Percentiles rank a stretch among this genome's conserved stretches.
Conservation (phyloP, 2,888 invertebrate species). For the Apoderus coryli region DNA sequence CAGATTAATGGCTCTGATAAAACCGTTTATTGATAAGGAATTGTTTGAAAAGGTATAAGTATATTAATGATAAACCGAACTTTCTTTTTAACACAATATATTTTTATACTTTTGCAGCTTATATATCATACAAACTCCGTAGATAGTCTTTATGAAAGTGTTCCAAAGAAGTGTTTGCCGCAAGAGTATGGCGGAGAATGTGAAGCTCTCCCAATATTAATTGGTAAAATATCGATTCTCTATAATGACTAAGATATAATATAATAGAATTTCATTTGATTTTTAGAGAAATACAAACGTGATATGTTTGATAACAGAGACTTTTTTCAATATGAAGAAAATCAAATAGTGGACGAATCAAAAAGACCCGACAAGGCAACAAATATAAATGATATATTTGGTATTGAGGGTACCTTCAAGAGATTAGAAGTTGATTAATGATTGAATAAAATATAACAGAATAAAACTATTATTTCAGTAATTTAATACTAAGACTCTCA, state of each 20-base stretch:
- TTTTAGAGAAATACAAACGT: slow-evolving; percentile 22
- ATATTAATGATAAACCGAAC: too few relatives aligned
- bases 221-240: slow-evolving; percentile 20
- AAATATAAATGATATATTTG: slow-evolving; percentile 41
- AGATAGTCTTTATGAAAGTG: slow-evolving; percentile 24
- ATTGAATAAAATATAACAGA: too few relatives aligned
- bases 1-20: slow-evolving; percentile 34
- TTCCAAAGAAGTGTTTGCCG: slow-evolving; percentile 44
- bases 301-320: slow-evolving; percentile 26
- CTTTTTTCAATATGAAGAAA: slow-evolving; percentile 36
- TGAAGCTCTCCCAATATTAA: slow-evolving; percentile 16
- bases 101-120: slow-evolving; percentile 20
- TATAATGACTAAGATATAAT: too few relatives aligned
- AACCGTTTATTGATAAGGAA: slow-evolving; percentile 39
- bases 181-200: slow-evolving; percentile 45
- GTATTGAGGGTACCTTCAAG: slow-evolving; percentile 59
- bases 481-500: too few relatives aligned
- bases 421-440: slow-evolving; percentile 56
- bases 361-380: slow-evolving; percentile 48
- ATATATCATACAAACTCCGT: slow-evolving; percentile 21
- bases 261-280: too few relatives aligned
- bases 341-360: slow-evolving; percentile 43
- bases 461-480: too few relatives aligned
- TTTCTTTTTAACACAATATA: neutral
- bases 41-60: slow-evolving; percentile 23